Percentiles rank a stretch among this genome's conserved stretches.
These are phyloP conservation scores for Saxicola maurus DNA, from an alignment of 2,797 vertebrate genomes.

Conservation along the genomic window DNA sequence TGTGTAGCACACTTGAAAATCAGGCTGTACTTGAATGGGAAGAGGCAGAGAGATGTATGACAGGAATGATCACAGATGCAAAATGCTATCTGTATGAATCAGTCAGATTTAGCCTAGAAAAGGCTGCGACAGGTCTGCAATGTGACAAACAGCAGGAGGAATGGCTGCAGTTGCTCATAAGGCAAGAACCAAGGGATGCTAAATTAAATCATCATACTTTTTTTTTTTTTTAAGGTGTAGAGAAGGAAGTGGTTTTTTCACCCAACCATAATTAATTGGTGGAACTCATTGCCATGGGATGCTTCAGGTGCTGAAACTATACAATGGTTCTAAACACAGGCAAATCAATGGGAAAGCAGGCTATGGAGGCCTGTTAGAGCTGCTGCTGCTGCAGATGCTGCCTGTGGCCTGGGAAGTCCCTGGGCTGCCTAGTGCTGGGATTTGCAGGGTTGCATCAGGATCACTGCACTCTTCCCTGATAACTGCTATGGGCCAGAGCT, in stretches of 20 bases:
- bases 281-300: slow-evolving; percentile 4
- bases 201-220: background rate
- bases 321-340: slow-evolving; percentile 1
- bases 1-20: background rate
- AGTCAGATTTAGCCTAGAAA: background rate
- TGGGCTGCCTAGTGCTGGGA: background rate
- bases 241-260: background rate
- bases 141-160: accelerated
- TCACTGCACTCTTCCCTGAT: accelerated
- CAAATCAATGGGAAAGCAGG: slow-evolving; percentile 35
- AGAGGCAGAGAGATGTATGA: background rate
- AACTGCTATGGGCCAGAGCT: background rate
- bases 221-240: background rate
- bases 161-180: background rate
- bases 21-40: background rate
- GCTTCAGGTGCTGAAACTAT: slow-evolving; percentile 10
- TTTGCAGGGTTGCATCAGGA: background rate
- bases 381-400: background rate
- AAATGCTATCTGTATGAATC: background rate
- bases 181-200: background rate
- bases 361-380: background rate
- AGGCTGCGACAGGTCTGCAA: background rate
- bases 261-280: slow-evolving; percentile 5
- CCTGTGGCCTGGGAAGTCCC: background rate
- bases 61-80: background rate